A percentile compares a stretch with the other conserved stretches of the same genome.
Conservation (phyloP, 2,797 vertebrate species). For the Harpagifer antarcticus region DNA sequence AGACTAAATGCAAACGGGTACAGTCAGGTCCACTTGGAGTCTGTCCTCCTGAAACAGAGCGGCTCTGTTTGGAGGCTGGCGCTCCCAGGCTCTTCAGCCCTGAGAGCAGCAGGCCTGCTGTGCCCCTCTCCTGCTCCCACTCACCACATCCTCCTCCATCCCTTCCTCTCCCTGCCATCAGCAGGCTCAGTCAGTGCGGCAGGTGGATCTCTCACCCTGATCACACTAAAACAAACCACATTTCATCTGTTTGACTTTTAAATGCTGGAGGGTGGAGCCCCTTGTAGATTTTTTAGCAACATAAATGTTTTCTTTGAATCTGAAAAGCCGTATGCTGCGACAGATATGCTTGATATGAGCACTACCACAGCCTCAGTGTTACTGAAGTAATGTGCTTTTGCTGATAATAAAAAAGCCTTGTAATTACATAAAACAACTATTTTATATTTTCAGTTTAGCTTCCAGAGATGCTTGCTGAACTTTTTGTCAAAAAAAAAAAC, state of each 20-base stretch:
- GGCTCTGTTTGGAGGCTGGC: conserved; percentile 64
- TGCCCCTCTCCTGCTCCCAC: conserved; percentile 60
- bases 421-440: conserved; percentile 35
- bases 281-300: conserved; percentile 14
- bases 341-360: conserved; percentile 20
- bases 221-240: conserved; percentile 57
- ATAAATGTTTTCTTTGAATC: conserved; percentile 39
- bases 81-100: conserved; percentile 68
- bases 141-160: conserved; percentile 60
- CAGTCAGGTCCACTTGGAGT: conserved; percentile 59
- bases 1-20: conserved; percentile 56
- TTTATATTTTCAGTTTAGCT: conserved; percentile 32
- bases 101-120: conserved; percentile 73
- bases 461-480: conserved; percentile 42
- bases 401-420: conserved; percentile 28
- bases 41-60: conserved; percentile 65
- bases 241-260: conserved; percentile 59
- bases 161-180: conserved; percentile 52
- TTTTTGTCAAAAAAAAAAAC: conserved; percentile 57
- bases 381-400: conserved; percentile 22
- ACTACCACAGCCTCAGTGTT: conserved; percentile 8
- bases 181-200: conserved; percentile 49
- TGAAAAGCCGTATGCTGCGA: conserved; percentile 30
- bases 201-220: conserved; percentile 66
- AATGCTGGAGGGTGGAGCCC: conserved; percentile 29